Evolutionary conservation across 2,888 invertebrate genomes (phyloP), one percentile per base, ranked within the genome.

Genomic region (Chalcis sispes): DNA sequence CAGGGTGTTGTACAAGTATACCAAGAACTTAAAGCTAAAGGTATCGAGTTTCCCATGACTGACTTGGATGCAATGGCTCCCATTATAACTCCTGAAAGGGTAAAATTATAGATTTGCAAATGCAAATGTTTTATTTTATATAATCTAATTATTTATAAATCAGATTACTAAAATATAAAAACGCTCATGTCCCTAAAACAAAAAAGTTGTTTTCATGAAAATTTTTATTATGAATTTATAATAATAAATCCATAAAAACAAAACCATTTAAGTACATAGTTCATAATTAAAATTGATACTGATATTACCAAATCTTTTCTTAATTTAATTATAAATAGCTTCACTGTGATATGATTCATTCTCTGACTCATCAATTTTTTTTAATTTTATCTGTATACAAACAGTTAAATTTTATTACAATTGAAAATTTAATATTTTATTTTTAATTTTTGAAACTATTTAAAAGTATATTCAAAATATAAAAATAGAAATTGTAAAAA

Each of bases 11-110:
- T 94, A 27, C 95, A 95, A 88, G 93, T 98, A n/a, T 99, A 98
- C 90, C 94, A 95, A 86, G 99, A 99, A 86, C 91, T 99, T 52
- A 94, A 95, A 85, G 92, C 94, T 59, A 99, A 99, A 90, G 99
- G 99, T 48, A 97, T 99, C 72, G 98, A 99, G 89, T 99, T 99
- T 89, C 99, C 99, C 0, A 94, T 96, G 91, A 96, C 98, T 2
- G 97, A 98, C 89, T 90, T 97, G 79, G 98, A 98, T 87, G 92
- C 95, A 3, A 94, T 97, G 94, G 98, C 96, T 59, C 97, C 98
- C 0, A 97, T 98, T 81, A 95, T 95, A 85, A 98, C 97, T 79
- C 97, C 97, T 15, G 95, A 96, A 87, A 92, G 96, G 90, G 96
- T 96, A 90, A 90, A 59, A 42, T 42, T 4, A 42, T n/a, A n/a